Base-by-base conservation (phyloP, 92 coral and sea anemone species). In the Porites evermanni region DNA sequence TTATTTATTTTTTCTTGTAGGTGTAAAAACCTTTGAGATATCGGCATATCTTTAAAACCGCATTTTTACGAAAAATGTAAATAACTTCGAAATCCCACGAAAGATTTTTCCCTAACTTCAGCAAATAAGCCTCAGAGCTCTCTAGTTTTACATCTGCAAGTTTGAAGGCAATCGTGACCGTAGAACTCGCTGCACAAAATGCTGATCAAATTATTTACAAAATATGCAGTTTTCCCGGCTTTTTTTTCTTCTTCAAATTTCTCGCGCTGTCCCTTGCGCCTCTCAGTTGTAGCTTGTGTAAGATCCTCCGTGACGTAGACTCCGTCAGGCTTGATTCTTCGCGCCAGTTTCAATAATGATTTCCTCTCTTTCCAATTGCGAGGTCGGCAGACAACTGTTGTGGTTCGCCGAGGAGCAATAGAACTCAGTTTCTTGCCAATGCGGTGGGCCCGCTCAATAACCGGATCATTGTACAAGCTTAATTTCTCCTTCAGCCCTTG, bases 361-460 rank as follows among this genome's bases (percentile, higher is more conserved):
- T 86, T 73, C 71, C 72, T 79, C 72, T 86, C 53, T 74, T 86
- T 86, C 89, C 89, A 78, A 53, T 72, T 61, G 53, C 70, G 54
- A 52, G 79, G 89, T 12, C 61, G 59, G 79, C 89, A 86, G 72
- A 86, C 84, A 63, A 86, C 71, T 38, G 89, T 86, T 68, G n/a
- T n/a, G n/a, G n/a, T n/a, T n/a, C n/a, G n/a, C n/a, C n/a, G n/a
- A n/a, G n/a, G n/a, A n/a, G n/a, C n/a, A n/a, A n/a, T n/a, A n/a
- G n/a, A n/a, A n/a, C n/a, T n/a, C n/a, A n/a, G n/a, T n/a, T n/a
- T n/a, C n/a, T n/a, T n/a, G n/a, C n/a, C n/a, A n/a, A n/a, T n/a
- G n/a, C n/a, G n/a, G 68, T 86, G 89, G 47, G 89, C 84, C 21
- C 84, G 72, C 70, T 86, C 89, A 77, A 78, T 86, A 0, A 24